Evolutionary conservation across 2,113 vertebrate genomes (phyloP), one percentile per base, ranked within the genome.

Genomic region (Silurus glanis): DNA sequence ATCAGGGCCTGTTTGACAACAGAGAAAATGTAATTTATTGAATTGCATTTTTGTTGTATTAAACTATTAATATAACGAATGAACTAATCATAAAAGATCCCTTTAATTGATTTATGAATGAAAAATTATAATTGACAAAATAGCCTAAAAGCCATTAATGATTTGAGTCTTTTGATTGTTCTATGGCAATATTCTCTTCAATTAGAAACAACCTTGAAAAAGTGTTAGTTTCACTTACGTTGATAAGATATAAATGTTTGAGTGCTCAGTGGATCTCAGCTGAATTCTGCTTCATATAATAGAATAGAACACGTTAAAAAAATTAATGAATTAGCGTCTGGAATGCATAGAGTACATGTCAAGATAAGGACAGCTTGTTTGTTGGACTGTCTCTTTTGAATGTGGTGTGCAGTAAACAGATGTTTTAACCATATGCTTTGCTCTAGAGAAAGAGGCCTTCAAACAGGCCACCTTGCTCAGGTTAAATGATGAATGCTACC

Each of bases 371-470:
- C 91, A 91, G 90, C 92, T 93, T 91, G 90, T 92, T 93, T 90
- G 89, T 94, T 94, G 94, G 94, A 94, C 90, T 75, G 87, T 90
- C 91, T 94, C 94, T 93, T 94, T 92, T 93, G 92, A 94, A 94
- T 93, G 88, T 91, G 91, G 92, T 92, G 92, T 88, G 87, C 88
- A 91, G 91, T 86, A 93, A 94, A 93, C 94, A 94, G 94, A 94
- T 95, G 95, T 92, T 91, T 91, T 92, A 93, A 93, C 93, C 94
- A 94, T 95, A 94, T 95, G 93, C 91, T 93, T 92, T 88, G 92
- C 93, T 92, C 92, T 90, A 92, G 93, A 94, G 93, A 91, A 94
- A 91, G 92, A 91, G 90, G 90, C 94, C 92, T 93, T 95, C 94
- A 93, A 93, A 91, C 93, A 89, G 89, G 75, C 62, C 80, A 88